Base-by-base conservation (phyloP, 1,140 invertebrate genomes). In the Heliothis virescens region DNA sequence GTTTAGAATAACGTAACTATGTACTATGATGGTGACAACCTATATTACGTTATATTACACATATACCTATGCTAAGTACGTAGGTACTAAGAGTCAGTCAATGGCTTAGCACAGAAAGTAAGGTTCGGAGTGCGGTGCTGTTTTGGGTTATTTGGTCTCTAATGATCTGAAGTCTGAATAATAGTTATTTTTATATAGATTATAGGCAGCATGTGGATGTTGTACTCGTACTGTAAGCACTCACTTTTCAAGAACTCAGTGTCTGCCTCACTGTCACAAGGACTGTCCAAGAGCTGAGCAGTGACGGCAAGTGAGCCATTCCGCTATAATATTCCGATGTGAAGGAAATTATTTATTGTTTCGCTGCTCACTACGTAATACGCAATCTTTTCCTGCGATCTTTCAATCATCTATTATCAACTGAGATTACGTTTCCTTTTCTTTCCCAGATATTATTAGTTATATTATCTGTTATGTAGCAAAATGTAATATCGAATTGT, bases 391-490 rank as follows among this genome's bases (percentile, higher is more conserved):
- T 60, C 18, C 47, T 59, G 13, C 18, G 55, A 75, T 52, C 47
- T 75, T 52, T 75, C 57, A 75, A 75, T 75, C 57, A 75, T 75
- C 57, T 62, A 50, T 50, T 75, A 75, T 62, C 72, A 62, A 50
- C 72, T 55, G 59, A 75, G 72, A 75, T 75, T 75, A 62, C 72
- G 55, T 75, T 75, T 75, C 71, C 57, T 57, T 47, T 52, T 62
- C 57, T 60, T 15, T 48, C 16, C 62, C 7, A 65, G n/a, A 73
- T 47, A 47, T 73, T 73, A 73, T 73, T 47, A 55, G 50, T 21
- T 18, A 34, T 34, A 73, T 29, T 52, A 50, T 69, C 41, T 16
- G 12, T 41, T 21, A 63, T 63, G 34, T 34, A 63, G 29, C 62
- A 10, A n/a, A 63, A 34, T 41, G 29, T 41, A 34, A 34, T 34